phyloP scores from a whole-genome alignment of 2,113 vertebrate species.

The Phodopus roborovskii region DNA sequence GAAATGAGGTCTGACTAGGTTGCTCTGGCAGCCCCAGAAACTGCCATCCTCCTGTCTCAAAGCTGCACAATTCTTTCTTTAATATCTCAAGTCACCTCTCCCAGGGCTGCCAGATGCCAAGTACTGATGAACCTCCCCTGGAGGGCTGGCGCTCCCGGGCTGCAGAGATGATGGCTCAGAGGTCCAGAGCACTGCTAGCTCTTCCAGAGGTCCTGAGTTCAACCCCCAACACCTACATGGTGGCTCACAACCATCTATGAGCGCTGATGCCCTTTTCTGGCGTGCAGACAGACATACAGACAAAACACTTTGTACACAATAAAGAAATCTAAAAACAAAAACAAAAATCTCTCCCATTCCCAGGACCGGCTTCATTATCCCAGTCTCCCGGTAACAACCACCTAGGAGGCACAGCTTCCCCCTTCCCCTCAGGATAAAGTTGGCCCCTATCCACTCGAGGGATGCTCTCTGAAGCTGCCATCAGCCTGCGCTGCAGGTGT shows the following conservation, averaged over 20 bases:
- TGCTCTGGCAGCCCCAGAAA: neutral
- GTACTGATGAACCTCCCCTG: neutral
- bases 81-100: neutral
- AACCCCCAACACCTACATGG: no score
- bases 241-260: no score
- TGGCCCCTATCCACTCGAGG: neutral
- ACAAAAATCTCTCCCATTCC: neutral
- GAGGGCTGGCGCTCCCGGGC: neutral
- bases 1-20: neutral
- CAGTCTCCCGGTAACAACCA: neutral
- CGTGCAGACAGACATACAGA: no score
- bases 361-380: neutral
- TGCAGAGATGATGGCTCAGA: no score
- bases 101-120: neutral
- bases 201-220: no score
- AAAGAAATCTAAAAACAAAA: no score
- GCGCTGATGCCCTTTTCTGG: no score
- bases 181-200: no score
- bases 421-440: neutral
- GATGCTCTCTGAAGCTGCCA: neutral
- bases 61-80: neutral
- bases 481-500: neutral
- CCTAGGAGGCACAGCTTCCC: neutral
- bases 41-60: neutral
- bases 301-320: no score